Percentiles rank a stretch among this genome's conserved stretches.
Evolutionary conservation across 2,797 vertebrate genomes (phyloP).

Genomic region (Huso huso): DNA sequence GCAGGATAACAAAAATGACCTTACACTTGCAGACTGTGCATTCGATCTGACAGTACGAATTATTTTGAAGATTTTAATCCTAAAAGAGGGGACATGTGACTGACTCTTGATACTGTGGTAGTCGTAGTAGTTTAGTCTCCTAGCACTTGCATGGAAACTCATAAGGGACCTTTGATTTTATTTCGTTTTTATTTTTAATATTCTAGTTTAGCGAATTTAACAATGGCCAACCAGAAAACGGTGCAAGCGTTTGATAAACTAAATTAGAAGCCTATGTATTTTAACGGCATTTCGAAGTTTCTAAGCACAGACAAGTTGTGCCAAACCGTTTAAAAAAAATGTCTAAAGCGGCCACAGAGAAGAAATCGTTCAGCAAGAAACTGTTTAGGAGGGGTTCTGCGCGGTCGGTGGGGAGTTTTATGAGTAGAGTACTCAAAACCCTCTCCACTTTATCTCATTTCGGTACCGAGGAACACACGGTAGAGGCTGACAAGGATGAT

Average conservation of each 20-base stretch:
- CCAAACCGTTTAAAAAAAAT: conserved; percentile 43
- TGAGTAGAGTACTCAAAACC: conserved; percentile 83
- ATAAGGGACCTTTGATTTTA: not conserved
- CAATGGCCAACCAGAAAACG: not conserved
- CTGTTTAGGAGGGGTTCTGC: conserved; percentile 71
- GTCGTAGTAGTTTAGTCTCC: too few relatives aligned
- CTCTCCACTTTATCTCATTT: conserved; percentile 85
- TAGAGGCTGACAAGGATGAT: conserved; percentile 60
- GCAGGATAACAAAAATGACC: too few relatives aligned
- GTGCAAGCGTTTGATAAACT: not conserved
- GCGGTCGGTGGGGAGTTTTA: conserved; percentile 79
- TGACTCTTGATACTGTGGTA: too few relatives aligned
- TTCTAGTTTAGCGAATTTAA: not conserved
- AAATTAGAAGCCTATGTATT: not conserved
- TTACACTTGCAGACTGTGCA: too few relatives aligned
- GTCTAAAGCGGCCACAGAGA: conserved; percentile 75
- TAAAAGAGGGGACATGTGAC: too few relatives aligned
- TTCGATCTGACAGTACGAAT: too few relatives aligned
- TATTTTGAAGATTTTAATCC: too few relatives aligned
- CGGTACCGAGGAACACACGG: conserved; percentile 65
- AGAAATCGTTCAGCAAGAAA: conserved; percentile 85
- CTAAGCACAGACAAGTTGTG: not conserved
- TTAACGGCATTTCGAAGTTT: not conserved
- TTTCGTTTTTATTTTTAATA: too few relatives aligned
- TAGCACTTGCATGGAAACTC: not conserved